phyloP scores from a whole-genome alignment of 64 coral and sea anemone species.

The Pachyseris speciosa region DNA sequence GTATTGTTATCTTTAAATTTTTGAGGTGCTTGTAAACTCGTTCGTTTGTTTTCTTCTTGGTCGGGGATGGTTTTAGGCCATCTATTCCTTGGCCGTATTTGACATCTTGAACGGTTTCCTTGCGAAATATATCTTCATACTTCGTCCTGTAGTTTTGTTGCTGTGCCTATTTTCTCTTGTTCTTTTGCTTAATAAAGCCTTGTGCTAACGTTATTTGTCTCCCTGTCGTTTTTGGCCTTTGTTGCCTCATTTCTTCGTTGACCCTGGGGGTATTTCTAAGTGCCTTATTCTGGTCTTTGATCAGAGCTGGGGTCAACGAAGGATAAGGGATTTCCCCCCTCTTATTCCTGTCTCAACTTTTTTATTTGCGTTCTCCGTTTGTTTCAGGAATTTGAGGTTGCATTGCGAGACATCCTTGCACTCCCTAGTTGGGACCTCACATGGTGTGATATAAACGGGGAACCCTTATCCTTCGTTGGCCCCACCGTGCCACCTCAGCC shows the following conservation, averaged over 20 bases:
- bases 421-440: background rate
- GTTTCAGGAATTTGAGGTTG: background rate
- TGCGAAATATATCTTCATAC: too few species aligned
- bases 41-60: background rate
- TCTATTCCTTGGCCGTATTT: background rate
- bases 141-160: background rate
- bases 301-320: conserved; percentile 21
- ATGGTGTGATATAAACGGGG: conserved; percentile 19
- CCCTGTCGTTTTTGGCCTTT: background rate
- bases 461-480: conserved; percentile 20
- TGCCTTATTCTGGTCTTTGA: conserved; percentile 18
- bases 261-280: background rate
- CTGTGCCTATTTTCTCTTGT: background rate
- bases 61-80: background rate
- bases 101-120: background rate
- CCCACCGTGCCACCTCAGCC: background rate
- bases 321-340: conserved; percentile 6
- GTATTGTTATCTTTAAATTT: background rate
- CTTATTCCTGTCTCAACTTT: background rate
- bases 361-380: conserved; percentile 1
- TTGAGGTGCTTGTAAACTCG: background rate
- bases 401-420: background rate
- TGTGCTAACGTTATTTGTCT: background rate
- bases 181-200: background rate
- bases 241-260: too few species aligned